Evolutionary conservation across 2,888 invertebrate species (phyloP).

Genomic region (Mythimna pallens): DNA sequence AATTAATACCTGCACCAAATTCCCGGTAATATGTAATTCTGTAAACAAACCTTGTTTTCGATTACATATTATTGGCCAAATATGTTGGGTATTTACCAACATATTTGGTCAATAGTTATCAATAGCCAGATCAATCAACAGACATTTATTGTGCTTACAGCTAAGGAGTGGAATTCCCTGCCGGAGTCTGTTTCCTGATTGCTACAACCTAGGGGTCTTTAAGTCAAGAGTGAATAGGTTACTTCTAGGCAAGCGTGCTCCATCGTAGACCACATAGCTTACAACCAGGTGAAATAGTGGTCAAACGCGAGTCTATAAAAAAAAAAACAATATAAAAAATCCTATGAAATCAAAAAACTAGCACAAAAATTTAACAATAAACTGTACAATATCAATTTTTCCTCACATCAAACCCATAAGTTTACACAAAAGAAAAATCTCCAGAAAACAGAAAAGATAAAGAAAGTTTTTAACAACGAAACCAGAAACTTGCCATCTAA

Average conservation of each 20-base stretch:
- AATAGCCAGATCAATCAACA: too few relatives aligned
- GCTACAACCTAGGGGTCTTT: too few relatives aligned
- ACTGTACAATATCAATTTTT: conserved; percentile 38
- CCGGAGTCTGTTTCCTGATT: too few relatives aligned
- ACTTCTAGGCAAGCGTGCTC: too few relatives aligned
- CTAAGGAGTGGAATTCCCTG: too few relatives aligned
- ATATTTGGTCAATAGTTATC: not conserved
- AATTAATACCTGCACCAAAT: conserved; percentile 11
- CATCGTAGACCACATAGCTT: too few relatives aligned
- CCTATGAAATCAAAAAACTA: not conserved
- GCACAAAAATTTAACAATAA: conserved; percentile 20
- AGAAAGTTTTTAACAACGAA: conserved; percentile 65
- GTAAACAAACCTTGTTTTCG: conserved; percentile 25
- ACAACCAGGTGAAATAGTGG: too few relatives aligned
- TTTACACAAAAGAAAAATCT: conserved; percentile 37
- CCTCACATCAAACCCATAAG: conserved; percentile 43
- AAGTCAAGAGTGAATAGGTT: too few relatives aligned
- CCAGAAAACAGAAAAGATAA: conserved; percentile 13
- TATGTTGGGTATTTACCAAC: too few relatives aligned
- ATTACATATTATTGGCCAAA: too few relatives aligned
- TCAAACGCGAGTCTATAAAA: too few relatives aligned
- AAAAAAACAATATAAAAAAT: conserved; percentile 2
- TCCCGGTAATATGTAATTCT: not conserved
- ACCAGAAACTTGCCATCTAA: conserved; percentile 52
- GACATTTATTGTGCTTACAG: too few relatives aligned